These are phyloP conservation scores for Acropora yongei DNA, from an alignment of 64 coral and sea anemone species.

Conservation along the genomic window DNA sequence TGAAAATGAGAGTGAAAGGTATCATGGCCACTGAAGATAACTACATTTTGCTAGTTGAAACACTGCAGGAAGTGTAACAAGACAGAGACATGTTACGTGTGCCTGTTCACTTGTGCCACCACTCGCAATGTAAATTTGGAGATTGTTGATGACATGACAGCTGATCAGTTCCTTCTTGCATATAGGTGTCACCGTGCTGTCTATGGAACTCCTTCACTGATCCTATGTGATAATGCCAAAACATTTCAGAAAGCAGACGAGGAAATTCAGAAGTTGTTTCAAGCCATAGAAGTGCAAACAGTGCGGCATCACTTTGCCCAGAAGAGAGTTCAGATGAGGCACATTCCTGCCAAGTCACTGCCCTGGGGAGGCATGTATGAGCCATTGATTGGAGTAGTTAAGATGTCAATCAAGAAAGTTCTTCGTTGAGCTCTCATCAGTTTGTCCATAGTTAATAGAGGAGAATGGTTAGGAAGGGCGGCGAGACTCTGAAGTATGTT, in stretches of 20 bases:
- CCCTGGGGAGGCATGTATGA: conserved; percentile 60
- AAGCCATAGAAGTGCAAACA: conserved; percentile 47
- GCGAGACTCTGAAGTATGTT: too few species aligned
- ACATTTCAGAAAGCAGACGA: conserved; percentile 46
- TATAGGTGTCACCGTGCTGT: conserved; percentile 37
- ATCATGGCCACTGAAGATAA: too few species aligned
- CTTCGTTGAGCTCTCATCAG: conserved; percentile 49
- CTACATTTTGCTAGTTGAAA: too few species aligned
- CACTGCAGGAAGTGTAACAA: conserved; percentile 53
- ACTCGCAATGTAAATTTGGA: conserved; percentile 55
- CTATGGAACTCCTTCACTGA: conserved; percentile 23
- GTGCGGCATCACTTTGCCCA: conserved; percentile 46
- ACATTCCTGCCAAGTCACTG: conserved; percentile 44
- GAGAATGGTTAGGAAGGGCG: too few species aligned
- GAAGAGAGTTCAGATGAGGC: conserved; percentile 57
- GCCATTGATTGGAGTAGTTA: conserved; percentile 38
- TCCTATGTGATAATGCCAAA: conserved; percentile 60
- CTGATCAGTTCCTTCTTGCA: conserved; percentile 55
- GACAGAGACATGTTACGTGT: conserved; percentile 23
- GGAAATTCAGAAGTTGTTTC: conserved; percentile 55
- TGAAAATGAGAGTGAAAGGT: too few species aligned
- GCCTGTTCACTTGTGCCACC: conserved; percentile 48
- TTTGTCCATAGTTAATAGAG: too few species aligned
- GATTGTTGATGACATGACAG: conserved; percentile 49
- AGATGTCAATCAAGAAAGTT: conserved; percentile 61